Evolutionary conservation across 2,113 vertebrate species (phyloP), one percentile per base, ranked within the genome.

Genomic region (Menura novaehollandiae): DNA sequence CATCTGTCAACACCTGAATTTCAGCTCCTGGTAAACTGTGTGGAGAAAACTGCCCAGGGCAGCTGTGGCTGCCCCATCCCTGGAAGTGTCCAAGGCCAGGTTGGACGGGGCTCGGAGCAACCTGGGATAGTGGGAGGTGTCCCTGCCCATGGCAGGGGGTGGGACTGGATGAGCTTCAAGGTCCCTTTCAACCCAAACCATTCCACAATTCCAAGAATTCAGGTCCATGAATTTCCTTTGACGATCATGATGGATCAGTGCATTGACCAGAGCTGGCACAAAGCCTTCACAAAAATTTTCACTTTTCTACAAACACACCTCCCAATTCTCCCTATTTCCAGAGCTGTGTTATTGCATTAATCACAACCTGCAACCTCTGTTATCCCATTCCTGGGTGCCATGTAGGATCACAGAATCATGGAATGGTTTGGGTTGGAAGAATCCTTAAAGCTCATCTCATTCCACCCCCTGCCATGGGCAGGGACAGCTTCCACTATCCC

Each of bases 41-140:
- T 44, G 88, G 21, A 62, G 49, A 49, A 47, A 49, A 83, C 55
- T 62, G 62, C 17, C 47, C 63, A 55, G 47, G 37, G 26, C 0
- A 41, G 26, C 55, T 69, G 46, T 17, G 77, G 19, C 39, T 82
- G 53, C 60, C 11, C 46, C 58, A 53, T 8, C 39, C 53, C 78
- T 60, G 46, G 20, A 0, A 60, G 24, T 53, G 46, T 2, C 46
- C 78, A 59, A 53, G 28, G 1, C 16, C 78, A 89, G n/a, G n/a
- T 0, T 82, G 62, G 23, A 53, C 0, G 0, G 8, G 33, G 23
- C 9, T 53, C 60, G 53, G n/a, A 82, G 20, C 46, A 82, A 0
- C 5, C 39, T 68, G 60, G 69, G n/a, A n/a, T 0, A 26, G 37
- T 10, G 20, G 62, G 1, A 53, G 15, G 32, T 51, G 35, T 63